Evolutionary conservation across 2,888 invertebrate species (phyloP), one percentile per base, ranked within the genome.

Genomic region (Monopis laevigella): DNA sequence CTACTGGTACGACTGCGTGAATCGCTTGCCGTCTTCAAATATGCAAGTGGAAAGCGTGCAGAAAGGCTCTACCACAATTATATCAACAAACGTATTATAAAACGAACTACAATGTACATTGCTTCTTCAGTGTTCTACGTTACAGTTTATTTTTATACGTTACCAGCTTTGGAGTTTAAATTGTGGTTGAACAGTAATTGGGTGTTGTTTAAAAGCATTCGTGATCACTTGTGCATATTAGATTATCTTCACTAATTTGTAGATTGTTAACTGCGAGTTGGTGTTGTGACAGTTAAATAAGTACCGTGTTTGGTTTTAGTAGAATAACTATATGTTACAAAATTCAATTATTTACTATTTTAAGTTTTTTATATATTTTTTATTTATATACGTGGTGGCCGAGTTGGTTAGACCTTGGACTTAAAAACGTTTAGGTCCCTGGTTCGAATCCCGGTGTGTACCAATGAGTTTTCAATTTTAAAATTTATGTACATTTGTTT

Each of bases 11-110:
- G n/a, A n/a, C 18, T 14, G 32, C 32, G 32, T 28, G 32, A 32
- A 24, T 16, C 11, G 35, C 12, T 19, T 29, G 30, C 40, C 7
- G 19, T 29, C 26, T 16, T 21, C 35, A 41, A 36, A 30, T 36
- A 42, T 28, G 32, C 42, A 27, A 24, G 29, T 42, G 42, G 42
- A 42, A 42, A 42, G 42, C 42, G 42, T 42, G 42, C 42, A 42
- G 24, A 38, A 39, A 13, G 12, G 29, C 24, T n/a, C 21, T 21
- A 36, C 36, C 10, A 21, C 14, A 16, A 17, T 10, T 17, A 17
- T 8, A 14, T 6, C 17, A 17, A n/a, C 17, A 10, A 17, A 17
- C 14, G 32, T 32, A 17, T 3, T 2, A 13, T 32, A 17, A 32
- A 17, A 17, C 2, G 5, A 32, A 17, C n/a, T 17, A 7, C 17